phyloP scores from a whole-genome alignment of 2,113 vertebrate genomes.

The Hemicordylus capensis region DNA sequence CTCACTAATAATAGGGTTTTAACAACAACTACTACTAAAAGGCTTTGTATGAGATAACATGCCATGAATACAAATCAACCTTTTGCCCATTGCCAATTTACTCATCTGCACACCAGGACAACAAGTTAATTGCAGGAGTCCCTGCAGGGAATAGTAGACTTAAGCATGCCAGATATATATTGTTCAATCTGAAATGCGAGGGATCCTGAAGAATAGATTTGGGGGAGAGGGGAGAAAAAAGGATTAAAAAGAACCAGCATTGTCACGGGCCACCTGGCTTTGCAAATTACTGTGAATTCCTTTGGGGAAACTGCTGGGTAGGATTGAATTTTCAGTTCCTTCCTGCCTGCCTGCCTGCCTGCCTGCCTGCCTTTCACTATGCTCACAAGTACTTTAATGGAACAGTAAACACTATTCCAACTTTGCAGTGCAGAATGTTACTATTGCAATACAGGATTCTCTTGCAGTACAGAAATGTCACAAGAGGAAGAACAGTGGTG shows the following conservation, averaged over 20 bases:
- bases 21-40: constrained; percentile 12
- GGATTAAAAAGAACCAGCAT: constrained; percentile 44
- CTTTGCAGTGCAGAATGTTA: no score
- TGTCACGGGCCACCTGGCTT: constrained; percentile 55
- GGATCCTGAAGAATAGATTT: constrained; percentile 45
- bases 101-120: constrained; percentile 71
- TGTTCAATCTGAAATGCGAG: constrained; percentile 60
- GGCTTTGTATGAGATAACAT: constrained; percentile 58
- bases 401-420: no score
- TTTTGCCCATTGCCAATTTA: constrained; percentile 65
- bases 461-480: neutral
- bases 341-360: neutral
- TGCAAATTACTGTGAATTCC: constrained; percentile 69
- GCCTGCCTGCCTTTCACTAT: neutral
- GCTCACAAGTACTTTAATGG: no score
- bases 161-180: constrained; percentile 50
- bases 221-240: constrained; percentile 17
- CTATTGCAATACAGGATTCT: no score
- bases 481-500: neutral
- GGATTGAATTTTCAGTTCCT: constrained; percentile 56
- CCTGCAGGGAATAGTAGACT: constrained; percentile 59
- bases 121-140: constrained; percentile 72
- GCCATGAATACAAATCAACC: constrained; percentile 69
- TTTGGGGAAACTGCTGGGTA: constrained; percentile 24
- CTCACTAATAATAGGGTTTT: constrained; percentile 43